phyloP scores from a whole-genome alignment of 2,797 vertebrate species.

The Cephalopachus bancanus region DNA sequence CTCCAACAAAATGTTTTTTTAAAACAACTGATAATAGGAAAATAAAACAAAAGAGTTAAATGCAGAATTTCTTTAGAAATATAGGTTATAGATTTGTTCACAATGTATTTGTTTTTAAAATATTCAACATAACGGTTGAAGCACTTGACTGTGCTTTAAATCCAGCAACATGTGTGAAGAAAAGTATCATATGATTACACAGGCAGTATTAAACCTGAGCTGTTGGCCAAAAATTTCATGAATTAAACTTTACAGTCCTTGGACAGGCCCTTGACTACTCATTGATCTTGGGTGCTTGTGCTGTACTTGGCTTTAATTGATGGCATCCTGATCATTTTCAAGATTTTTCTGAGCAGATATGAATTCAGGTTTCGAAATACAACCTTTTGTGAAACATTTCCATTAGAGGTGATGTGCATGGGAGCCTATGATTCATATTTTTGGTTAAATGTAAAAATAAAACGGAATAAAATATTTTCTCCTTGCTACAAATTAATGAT shows the following conservation, averaged over 20 bases:
- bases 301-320: background rate
- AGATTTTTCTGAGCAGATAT: background rate
- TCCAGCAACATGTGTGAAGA: background rate
- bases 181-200: background rate
- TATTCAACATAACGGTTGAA: background rate
- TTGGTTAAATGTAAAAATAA: conserved; percentile 63
- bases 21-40: background rate
- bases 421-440: conserved; percentile 40
- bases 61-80: background rate
- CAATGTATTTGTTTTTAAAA: background rate
- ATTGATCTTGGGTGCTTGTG: background rate
- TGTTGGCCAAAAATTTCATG: background rate
- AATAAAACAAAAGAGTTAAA: background rate
- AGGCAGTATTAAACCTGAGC: background rate
- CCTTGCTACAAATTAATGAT: conserved; percentile 76
- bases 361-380: conserved; percentile 42
- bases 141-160: background rate
- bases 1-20: background rate
- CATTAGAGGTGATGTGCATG: conserved; percentile 49
- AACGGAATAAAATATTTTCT: conserved; percentile 61
- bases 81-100: background rate
- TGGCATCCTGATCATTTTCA: background rate
- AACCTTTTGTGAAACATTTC: background rate
- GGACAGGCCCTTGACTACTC: background rate
- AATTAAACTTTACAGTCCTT: background rate